A percentile compares a stretch with the other conserved stretches of the same genome.
Evolutionary conservation across 1,140 invertebrate genomes (phyloP).

Genomic region (Drosophila leontia): DNA sequence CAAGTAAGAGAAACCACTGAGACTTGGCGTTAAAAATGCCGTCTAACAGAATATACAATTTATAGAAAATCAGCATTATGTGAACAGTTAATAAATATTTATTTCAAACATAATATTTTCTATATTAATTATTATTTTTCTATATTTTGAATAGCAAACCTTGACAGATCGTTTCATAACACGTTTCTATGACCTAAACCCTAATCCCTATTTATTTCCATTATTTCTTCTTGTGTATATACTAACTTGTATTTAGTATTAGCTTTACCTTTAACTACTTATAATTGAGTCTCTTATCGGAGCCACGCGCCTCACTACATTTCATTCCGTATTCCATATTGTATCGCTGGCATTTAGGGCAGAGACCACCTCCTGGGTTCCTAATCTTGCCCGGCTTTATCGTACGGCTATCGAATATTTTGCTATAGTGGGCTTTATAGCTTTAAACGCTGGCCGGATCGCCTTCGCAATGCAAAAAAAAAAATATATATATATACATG

Average conservation of each 20-base stretch:
- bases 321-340: neutral
- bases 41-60: too few species aligned
- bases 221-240: neutral
- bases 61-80: too few species aligned
- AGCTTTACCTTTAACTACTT: conserved; percentile 62
- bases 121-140: neutral
- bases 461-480: conserved; percentile 33
- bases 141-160: neutral
- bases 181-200: neutral
- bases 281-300: conserved; percentile 39
- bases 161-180: neutral
- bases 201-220: neutral
- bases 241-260: neutral
- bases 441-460: conserved; percentile 29
- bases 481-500: neutral
- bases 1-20: too few species aligned
- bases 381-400: conserved; percentile 31
- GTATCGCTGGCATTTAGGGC: conserved; percentile 14
- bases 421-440: conserved; percentile 9
- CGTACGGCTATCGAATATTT: conserved; percentile 34
- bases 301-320: conserved; percentile 44
- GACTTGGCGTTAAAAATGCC: too few species aligned
- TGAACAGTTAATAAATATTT: too few species aligned
- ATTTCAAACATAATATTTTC: too few species aligned
- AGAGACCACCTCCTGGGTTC: conserved; percentile 22